A percentile compares a stretch with the other conserved stretches of the same genome.
Evolutionary conservation across 2,113 vertebrate species (phyloP).

Genomic region (Gopherus evgoodei): DNA sequence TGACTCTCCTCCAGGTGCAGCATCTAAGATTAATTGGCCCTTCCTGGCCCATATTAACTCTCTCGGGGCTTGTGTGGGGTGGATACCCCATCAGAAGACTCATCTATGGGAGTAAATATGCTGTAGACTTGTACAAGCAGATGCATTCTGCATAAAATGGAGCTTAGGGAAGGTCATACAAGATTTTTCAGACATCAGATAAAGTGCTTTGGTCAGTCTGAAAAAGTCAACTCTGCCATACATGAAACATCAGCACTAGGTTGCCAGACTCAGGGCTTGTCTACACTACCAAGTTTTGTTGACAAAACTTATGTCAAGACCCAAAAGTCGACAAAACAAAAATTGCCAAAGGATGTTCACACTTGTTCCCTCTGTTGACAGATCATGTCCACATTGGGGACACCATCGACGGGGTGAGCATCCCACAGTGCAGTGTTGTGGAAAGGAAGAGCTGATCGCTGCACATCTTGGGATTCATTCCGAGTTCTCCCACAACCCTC

Average conservation of each 20-base stretch:
- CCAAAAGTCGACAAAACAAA: no score
- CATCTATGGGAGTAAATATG: neutral
- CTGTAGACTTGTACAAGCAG: neutral
- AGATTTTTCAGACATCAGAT: neutral
- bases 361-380: no score
- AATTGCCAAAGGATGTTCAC: no score
- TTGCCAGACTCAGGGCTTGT: neutral
- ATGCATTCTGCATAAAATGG: neutral
- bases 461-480: no score
- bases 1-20: neutral
- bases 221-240: constrained; percentile 13
- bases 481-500: no score
- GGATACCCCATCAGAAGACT: neutral
- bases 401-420: no score
- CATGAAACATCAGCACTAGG: neutral
- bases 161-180: neutral
- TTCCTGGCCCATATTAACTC: neutral
- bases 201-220: neutral
- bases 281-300: no score
- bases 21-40: neutral
- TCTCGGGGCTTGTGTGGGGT: neutral
- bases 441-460: no score
- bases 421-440: no score
- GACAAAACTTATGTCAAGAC: no score
- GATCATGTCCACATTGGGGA: no score